Conservation (phyloP, 1,140 invertebrate species). For the Saccostrea glomerata region DNA sequence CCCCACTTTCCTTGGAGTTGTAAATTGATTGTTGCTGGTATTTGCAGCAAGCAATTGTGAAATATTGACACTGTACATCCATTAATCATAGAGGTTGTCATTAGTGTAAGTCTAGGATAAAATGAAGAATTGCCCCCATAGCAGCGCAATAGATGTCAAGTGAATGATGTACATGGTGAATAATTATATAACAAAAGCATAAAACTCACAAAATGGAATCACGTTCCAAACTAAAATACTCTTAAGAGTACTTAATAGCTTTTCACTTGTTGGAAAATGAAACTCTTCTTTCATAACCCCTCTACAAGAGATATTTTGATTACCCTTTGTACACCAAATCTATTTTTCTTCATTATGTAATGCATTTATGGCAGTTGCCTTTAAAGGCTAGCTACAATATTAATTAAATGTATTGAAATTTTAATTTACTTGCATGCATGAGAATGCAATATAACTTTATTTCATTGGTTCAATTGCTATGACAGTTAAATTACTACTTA, state of each 20-base stretch:
- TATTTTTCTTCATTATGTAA: too few species aligned
- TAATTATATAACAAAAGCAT: not conserved
- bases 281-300: not conserved
- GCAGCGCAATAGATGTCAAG: conserved; percentile 9
- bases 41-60: conserved; percentile 37
- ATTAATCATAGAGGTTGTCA: conserved; percentile 12
- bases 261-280: conserved; percentile 8
- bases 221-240: not conserved
- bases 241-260: not conserved
- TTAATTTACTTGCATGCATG: too few species aligned
- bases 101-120: conserved; percentile 4
- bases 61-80: conserved; percentile 20
- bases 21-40: conserved; percentile 38
- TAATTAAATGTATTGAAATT: too few species aligned
- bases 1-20: not conserved
- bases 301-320: too few species aligned
- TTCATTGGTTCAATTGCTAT: too few species aligned
- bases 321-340: too few species aligned
- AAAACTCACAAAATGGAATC: not conserved
- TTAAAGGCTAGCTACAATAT: too few species aligned
- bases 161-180: conserved; percentile 27
- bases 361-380: too few species aligned
- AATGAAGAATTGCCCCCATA: conserved; percentile 9
- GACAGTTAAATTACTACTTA: too few species aligned
- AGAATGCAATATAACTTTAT: too few species aligned